These are phyloP conservation scores for Drosophila nigromelanica DNA, from an alignment of 1,140 invertebrate species.

Conservation along the genomic window DNA sequence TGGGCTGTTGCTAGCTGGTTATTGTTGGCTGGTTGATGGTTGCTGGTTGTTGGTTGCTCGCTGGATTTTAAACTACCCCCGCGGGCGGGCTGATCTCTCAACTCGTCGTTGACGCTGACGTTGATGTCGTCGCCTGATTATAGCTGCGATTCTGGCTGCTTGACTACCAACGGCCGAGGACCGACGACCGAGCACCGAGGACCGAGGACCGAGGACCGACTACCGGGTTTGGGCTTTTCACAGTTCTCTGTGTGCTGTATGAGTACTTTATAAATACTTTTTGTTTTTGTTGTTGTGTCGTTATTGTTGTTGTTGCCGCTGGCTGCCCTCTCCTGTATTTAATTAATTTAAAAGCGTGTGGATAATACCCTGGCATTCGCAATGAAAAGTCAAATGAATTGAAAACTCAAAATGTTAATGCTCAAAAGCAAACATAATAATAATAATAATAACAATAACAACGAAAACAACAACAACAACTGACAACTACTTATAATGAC, in stretches of 20 bases:
- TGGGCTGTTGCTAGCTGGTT: constrained; percentile 7
- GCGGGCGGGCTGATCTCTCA: constrained; percentile 47
- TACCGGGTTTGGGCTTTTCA: constrained; percentile 48
- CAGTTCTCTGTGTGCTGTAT: constrained; percentile 2
- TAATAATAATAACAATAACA: constrained; percentile 30
- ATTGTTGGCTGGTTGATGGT: constrained; percentile 10
- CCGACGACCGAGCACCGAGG: constrained; percentile 35
- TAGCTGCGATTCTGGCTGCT: constrained; percentile 48
- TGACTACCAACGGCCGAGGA: constrained; percentile 44
- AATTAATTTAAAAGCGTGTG: constrained; percentile 82
- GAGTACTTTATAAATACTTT: constrained; percentile 25
- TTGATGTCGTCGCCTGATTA: constrained; percentile 49
- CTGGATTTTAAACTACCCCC: constrained; percentile 51
- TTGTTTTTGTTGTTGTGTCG: constrained; percentile 16
- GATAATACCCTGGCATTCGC: constrained; percentile 78
- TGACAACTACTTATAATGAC: constrained; percentile 44
- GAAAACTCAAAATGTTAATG: constrained; percentile 77
- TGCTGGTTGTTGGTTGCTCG: neutral
- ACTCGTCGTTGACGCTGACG: constrained; percentile 19
- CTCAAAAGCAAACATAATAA: constrained; percentile 52
- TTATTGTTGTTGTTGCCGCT: constrained; percentile 8
- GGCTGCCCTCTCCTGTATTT: constrained; percentile 58
- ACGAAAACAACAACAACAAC: constrained; percentile 17
- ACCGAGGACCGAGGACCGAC: constrained; percentile 7
- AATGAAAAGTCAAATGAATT: constrained; percentile 82